phyloP scores from a whole-genome alignment of 2,888 invertebrate genomes.

The Cantharis nigra region DNA sequence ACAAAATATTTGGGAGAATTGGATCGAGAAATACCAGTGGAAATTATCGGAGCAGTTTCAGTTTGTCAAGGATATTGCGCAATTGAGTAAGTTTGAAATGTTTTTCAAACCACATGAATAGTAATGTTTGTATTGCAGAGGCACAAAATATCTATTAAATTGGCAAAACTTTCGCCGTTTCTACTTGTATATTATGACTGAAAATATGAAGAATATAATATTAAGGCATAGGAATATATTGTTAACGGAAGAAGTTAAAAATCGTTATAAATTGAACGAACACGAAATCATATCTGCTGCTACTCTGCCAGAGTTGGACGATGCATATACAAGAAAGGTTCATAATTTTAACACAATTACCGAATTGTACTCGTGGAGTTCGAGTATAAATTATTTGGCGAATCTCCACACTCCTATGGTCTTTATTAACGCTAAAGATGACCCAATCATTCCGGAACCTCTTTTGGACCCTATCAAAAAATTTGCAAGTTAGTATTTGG shows the following conservation, averaged over 20 bases:
- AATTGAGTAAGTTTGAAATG: slow-evolving; percentile 71
- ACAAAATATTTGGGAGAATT: slow-evolving; percentile 90
- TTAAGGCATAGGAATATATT: slow-evolving; percentile 80
- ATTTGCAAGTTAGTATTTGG: slow-evolving; percentile 70
- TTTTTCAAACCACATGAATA: slow-evolving; percentile 6
- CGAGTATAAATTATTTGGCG: slow-evolving; percentile 78
- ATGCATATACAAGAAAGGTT: slow-evolving; percentile 82
- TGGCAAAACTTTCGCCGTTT: slow-evolving; percentile 90
- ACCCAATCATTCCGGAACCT: slow-evolving; percentile 85
- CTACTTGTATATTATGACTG: slow-evolving; percentile 92
- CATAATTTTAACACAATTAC: slow-evolving; percentile 77
- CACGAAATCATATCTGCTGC: slow-evolving; percentile 84
- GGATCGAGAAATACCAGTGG: slow-evolving; percentile 64
- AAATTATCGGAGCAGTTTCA: slow-evolving; percentile 86
- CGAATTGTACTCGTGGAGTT: slow-evolving; percentile 85
- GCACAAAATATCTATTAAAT: slow-evolving; percentile 78
- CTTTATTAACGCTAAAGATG: slow-evolving; percentile 88
- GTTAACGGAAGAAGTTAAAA: slow-evolving; percentile 74
- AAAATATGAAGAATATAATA: slow-evolving; percentile 86
- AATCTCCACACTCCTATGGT: slow-evolving; percentile 85
- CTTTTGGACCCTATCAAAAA: slow-evolving; percentile 74
- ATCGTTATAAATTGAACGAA: slow-evolving; percentile 72
- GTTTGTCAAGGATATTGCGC: slow-evolving; percentile 95
- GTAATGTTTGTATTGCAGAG: slow-evolving; percentile 59
- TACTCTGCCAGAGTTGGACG: slow-evolving; percentile 85